phyloP scores from a whole-genome alignment of 92 coral and sea anemone species.

The Bergia sp. region DNA sequence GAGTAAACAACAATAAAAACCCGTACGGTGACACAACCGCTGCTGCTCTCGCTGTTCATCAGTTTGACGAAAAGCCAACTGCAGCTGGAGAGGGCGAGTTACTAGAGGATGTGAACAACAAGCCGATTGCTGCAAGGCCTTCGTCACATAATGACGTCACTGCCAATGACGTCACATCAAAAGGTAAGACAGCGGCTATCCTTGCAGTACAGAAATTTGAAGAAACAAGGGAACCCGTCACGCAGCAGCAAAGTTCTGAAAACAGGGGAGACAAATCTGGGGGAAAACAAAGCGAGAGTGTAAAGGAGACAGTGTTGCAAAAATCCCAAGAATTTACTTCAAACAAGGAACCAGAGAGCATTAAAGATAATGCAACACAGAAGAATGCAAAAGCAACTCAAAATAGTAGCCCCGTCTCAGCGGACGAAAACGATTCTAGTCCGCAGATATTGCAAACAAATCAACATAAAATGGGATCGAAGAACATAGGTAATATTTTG shows the following conservation, averaged over 20 bases:
- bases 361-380: not conserved
- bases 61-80: not conserved
- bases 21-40: not conserved
- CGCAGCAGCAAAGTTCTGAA: not conserved
- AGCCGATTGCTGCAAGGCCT: too few relatives aligned
- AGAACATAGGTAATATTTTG: not conserved
- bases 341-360: not conserved
- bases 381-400: not conserved
- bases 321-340: not conserved
- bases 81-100: not conserved
- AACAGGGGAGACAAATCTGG: not conserved
- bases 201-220: not conserved
- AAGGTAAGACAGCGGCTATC: not conserved
- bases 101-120: not conserved
- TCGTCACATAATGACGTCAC: not conserved
- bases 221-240: not conserved
- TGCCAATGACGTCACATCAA: not conserved
- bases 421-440: not conserved
- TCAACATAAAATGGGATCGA: not conserved
- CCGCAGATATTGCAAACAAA: not conserved
- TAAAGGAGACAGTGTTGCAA: too few relatives aligned
- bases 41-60: conserved; percentile 16
- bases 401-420: not conserved
- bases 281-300: not conserved
- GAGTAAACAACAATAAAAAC: too few relatives aligned